Evolutionary conservation across 1,140 invertebrate genomes (phyloP).

Genomic region (Drosophila littoralis): DNA sequence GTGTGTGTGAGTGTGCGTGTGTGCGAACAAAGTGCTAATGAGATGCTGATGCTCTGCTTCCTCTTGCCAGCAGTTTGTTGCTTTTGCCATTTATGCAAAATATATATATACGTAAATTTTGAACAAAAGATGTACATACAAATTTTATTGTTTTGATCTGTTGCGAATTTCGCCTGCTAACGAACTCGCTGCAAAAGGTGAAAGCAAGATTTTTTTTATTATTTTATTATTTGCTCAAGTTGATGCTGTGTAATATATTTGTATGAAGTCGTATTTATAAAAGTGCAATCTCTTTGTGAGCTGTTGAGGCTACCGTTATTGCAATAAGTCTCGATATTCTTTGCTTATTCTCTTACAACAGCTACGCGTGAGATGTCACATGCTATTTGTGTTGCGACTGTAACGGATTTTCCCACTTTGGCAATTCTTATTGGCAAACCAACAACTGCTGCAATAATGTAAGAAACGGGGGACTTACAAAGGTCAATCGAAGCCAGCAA

Average conservation of each 20-base stretch:
- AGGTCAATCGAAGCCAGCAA: constrained; percentile 63
- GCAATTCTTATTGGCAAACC: constrained; percentile 34
- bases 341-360: constrained; percentile 49
- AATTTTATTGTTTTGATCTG: constrained; percentile 60
- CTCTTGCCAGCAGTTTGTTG: constrained; percentile 66
- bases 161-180: constrained; percentile 50
- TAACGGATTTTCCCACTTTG: constrained; percentile 57
- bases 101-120: constrained; percentile 54
- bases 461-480: constrained; percentile 55
- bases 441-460: constrained; percentile 67
- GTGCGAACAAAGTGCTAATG: constrained; percentile 69
- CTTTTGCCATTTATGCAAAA: constrained; percentile 80
- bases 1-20: constrained; percentile 24
- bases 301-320: constrained; percentile 49
- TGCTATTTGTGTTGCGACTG: constrained; percentile 33
- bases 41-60: constrained; percentile 69
- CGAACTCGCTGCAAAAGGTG: constrained; percentile 65
- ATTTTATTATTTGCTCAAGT: constrained; percentile 20
- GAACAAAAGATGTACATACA: constrained; percentile 53
- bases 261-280: constrained; percentile 39
- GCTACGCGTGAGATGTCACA: constrained; percentile 57
- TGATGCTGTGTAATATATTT: constrained; percentile 42
- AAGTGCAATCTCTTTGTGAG: constrained; percentile 65
- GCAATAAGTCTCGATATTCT: constrained; percentile 60
- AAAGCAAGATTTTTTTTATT: constrained; percentile 59